Base-by-base conservation (phyloP, 1,140 invertebrate genomes). In the Theocolax elegans region DNA sequence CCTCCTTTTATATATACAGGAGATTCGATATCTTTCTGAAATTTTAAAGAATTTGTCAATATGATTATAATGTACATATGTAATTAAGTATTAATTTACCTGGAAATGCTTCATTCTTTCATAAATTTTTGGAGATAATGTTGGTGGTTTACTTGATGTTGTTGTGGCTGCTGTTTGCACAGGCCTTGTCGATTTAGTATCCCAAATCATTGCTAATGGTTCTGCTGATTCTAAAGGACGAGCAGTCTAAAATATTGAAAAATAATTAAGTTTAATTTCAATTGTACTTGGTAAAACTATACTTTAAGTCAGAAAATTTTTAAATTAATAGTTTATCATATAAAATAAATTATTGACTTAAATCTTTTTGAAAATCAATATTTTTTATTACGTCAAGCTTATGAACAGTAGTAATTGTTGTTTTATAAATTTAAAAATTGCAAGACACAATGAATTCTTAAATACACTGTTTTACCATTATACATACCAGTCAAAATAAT, bases 1-100 rank as follows among this genome's bases (percentile, higher is more conserved):
- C 86, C 86, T 58, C 86, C 86, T 66, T 86, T 85, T 72, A 86
- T 75, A 79, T 84, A 85, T 3, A 87, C 80, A 15, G 85, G 85
- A 0, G 85, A 70, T 62, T 85, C 84, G 79, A 86, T 77, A 0
- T 84, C 79, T 79, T 76, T 80, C 85, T 87, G 79, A 31, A 67
- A 59, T 53, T n/a, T 46, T 54, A 53, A 21, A 25, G 27, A n/a
- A 13, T 27, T 23, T 19, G 27, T 40, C 23, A 21, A 17, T 9
- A n/a, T 46, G 29, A 27, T 27, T 29, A 27, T 35, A 35, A 21
- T 44, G 15, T 46, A 46, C 2, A 31, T 48, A n/a, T 1, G 19
- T 27, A 46, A 29, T 27, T 15, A 31, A 46, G 3, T 25, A 42
- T 40, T 42, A 7, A 9, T 13, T 42, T 56, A 66, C 64, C 64